phyloP scores from a whole-genome alignment of 2,113 vertebrate genomes.

The Tamias sibiricus region DNA sequence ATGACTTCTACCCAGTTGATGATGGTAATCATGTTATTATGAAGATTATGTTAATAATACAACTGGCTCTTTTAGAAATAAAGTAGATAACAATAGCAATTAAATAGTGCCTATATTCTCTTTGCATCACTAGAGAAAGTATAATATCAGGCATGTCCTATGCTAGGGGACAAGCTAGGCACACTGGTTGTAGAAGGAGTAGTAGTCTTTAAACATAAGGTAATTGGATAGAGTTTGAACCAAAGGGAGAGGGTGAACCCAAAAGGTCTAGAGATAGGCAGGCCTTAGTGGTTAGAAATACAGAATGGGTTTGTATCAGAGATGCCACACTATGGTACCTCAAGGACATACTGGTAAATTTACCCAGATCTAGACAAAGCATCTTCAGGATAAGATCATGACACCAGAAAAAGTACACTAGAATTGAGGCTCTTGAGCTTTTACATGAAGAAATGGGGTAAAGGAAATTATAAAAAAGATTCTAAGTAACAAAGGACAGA shows the following conservation, averaged over 20 bases:
- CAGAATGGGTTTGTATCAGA: not conserved
- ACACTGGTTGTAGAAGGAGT: not conserved
- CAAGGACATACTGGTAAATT: not conserved
- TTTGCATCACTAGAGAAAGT: not conserved
- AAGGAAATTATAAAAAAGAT: not conserved
- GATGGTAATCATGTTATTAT: constrained; percentile 59
- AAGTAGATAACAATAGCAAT: constrained; percentile 22
- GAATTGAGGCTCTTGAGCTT: not conserved
- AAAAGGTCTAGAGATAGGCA: not conserved
- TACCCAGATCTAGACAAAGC: not conserved
- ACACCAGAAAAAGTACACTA: not conserved
- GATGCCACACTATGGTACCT: not conserved
- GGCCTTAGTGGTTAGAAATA: not conserved
- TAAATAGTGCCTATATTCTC: not conserved
- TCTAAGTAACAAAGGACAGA: not conserved
- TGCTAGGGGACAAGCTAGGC: not conserved
- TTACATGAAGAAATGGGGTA: not conserved
- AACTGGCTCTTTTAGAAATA: not conserved
- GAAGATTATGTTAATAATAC: constrained; percentile 45
- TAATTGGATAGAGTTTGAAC: not conserved
- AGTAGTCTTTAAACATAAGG: not conserved
- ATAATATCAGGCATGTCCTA: not conserved
- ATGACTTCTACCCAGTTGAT: constrained; percentile 13
- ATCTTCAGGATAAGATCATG: not conserved
- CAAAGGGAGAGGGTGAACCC: not conserved